Conservation (phyloP, 2,888 invertebrate genomes). For the Dryobotodes eremita region DNA sequence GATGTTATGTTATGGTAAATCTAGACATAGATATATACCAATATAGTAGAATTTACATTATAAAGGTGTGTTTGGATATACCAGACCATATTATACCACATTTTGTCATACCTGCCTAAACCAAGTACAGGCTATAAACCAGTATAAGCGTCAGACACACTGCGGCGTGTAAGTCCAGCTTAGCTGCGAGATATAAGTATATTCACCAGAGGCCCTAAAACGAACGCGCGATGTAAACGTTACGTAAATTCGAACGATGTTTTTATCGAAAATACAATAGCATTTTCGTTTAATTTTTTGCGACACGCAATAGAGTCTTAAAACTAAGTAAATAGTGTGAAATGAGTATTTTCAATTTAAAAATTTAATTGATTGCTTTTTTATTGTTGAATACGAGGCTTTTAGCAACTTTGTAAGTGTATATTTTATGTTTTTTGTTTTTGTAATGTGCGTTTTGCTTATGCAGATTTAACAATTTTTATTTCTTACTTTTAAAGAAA, state of each 20-base stretch:
- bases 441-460: neutral
- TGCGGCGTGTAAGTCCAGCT: slow-evolving; percentile 24
- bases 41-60: neutral
- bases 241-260: neutral
- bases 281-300: neutral
- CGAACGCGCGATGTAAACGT: neutral
- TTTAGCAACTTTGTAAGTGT: neutral
- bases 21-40: too few relatives aligned
- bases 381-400: neutral
- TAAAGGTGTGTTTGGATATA: neutral
- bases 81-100: neutral
- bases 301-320: neutral
- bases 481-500: neutral
- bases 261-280: neutral
- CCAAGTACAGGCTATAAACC: neutral
- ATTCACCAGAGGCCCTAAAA: neutral
- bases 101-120: neutral
- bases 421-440: neutral
- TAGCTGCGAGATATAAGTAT: slow-evolving; percentile 6
- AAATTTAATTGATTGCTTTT: neutral
- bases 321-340: neutral
- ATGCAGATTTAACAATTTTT: neutral
- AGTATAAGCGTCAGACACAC: slow-evolving; percentile 1
- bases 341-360: neutral
- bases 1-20: too few relatives aligned